Conservation (phyloP, 2,113 vertebrate species). For the Sclerurus mexicanus region DNA sequence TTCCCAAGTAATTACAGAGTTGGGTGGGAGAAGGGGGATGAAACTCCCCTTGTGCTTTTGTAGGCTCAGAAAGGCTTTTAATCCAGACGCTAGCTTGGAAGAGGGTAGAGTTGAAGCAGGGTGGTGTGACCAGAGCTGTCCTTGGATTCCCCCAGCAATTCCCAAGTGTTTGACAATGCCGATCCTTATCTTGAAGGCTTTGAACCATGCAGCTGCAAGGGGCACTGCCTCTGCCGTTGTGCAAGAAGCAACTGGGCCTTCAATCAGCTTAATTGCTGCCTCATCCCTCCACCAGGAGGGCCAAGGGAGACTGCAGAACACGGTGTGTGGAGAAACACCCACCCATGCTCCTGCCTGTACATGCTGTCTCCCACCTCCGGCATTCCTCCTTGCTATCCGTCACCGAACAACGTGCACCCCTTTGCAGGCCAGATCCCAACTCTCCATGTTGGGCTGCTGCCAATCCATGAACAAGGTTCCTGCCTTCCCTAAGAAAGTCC, state of each 20-base stretch:
- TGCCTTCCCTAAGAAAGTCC: neutral
- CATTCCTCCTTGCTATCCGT: neutral
- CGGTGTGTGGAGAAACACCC: neutral
- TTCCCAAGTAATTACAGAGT: neutral
- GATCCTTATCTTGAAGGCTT: neutral
- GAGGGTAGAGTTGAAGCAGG: neutral
- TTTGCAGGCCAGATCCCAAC: neutral
- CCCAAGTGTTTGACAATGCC: neutral
- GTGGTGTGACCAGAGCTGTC: neutral
- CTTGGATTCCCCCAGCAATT: neutral
- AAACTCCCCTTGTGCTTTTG: neutral
- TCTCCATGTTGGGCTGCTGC: neutral
- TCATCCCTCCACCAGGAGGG: neutral
- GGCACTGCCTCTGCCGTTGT: neutral
- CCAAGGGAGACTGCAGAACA: conserved; percentile 13
- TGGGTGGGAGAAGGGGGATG: neutral
- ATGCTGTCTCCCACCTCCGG: neutral
- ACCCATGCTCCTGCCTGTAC: neutral
- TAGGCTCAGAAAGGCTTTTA: neutral
- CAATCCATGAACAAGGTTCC: neutral
- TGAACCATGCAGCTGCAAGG: neutral
- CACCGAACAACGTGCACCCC: neutral
- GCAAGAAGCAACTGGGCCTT: conserved; percentile 4
- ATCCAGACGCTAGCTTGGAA: neutral
- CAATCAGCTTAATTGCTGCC: conserved; percentile 35